Percentiles rank a stretch among this genome's conserved stretches.
Conservation (phyloP, 2,888 invertebrate species). For the Trissolcus japonicus region DNA sequence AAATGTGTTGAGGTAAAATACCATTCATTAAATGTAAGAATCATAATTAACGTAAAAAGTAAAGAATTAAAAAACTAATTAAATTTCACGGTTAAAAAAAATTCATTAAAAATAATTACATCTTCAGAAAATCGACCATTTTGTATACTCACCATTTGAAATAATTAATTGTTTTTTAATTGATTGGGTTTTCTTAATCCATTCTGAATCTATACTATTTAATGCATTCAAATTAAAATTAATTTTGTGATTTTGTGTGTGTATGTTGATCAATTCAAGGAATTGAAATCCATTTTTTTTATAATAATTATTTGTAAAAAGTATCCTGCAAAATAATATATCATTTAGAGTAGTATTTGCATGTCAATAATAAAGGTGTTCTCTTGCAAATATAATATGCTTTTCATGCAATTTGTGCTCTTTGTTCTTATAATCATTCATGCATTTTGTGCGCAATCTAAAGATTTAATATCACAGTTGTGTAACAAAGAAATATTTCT, state of each 20-base stretch:
- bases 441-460: conserved; percentile 41
- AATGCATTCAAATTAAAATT: too few relatives aligned
- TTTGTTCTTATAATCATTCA: conserved; percentile 26
- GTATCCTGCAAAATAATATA: conserved; percentile 14
- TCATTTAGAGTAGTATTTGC: conserved; percentile 21
- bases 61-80: too few relatives aligned
- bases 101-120: too few relatives aligned
- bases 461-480: conserved; percentile 32
- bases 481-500: conserved; percentile 23
- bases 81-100: too few relatives aligned
- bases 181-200: too few relatives aligned
- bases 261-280: conserved; percentile 1
- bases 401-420: conserved; percentile 38
- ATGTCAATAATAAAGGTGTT: conserved; percentile 39
- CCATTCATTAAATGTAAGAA: not conserved
- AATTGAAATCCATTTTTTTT: not conserved
- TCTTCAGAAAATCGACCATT: too few relatives aligned
- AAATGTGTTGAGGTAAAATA: conserved; percentile 1
- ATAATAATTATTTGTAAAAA: not conserved
- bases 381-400: conserved; percentile 24
- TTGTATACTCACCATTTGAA: too few relatives aligned
- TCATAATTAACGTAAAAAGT: not conserved
- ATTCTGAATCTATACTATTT: too few relatives aligned
- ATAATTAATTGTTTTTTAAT: too few relatives aligned
- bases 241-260: not conserved